Evolutionary conservation across 2,113 vertebrate species (phyloP), one percentile per base, ranked within the genome.

Genomic region (Microtus oregoni): DNA sequence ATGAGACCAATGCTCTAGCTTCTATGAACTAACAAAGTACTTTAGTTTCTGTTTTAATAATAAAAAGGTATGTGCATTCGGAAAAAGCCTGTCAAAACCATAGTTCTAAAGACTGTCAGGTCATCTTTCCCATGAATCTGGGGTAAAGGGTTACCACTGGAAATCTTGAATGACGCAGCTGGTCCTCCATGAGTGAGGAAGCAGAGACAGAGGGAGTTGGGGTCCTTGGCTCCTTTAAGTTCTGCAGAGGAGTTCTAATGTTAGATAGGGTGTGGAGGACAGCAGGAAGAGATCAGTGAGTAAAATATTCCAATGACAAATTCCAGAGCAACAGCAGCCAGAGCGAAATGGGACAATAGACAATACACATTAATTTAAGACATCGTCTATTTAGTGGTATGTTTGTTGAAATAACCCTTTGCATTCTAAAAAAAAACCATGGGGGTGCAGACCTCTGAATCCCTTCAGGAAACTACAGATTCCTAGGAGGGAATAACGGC

Each of bases 401-500:
- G 94, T 96, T 98, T 97, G 97, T 94, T 96, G 86, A 96, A 97
- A 96, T 97, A 97, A 95, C 95, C 97, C 92, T 90, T 77, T 58
- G 32, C 94, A 79, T 95, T 97, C 96, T 98, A 98, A 98, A 98
- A 98, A 98, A 14, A 52, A 97, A 98, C 44, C 47, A 89, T 81
- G 82, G 67, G 61, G 78, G 94, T 81, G 81, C 3, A 30, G 98
- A 92, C 96, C 91, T 97, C 91, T 73, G 61, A 82, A 94, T 98
- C 95, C 55, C 88, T 94, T 89, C 97, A 97, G 97, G 98, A 98
- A 98, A 96, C 95, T 65, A 72, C 94, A 97, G 28, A 86, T 98
- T 98, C 97, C 94, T 98, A 91, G 94, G 97, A 97, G 88, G 97
- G 94, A 98, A 97, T 38, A 41, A 86, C 67, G 63, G 12, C 77